Evolutionary conservation across 2,113 vertebrate genomes (phyloP).

Genomic region (Ceuthmochares aereus): DNA sequence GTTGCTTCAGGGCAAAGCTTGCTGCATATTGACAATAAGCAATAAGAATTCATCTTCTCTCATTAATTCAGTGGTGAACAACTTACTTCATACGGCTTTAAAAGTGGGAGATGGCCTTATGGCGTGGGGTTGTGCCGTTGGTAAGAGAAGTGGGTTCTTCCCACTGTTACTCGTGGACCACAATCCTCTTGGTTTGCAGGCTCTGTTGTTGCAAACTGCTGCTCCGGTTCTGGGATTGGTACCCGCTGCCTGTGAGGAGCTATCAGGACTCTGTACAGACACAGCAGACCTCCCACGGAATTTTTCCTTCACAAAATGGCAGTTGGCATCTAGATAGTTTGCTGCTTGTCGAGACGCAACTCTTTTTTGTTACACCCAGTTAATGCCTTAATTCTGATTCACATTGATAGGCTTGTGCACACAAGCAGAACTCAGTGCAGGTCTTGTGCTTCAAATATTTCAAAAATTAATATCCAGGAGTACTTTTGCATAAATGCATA

Average conservation of each 20-base stretch:
- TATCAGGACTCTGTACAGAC: background rate
- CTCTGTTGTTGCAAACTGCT: background rate
- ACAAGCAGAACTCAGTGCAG: background rate
- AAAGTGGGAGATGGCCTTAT: background rate
- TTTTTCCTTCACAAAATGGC: background rate
- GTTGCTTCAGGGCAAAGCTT: conserved; percentile 37
- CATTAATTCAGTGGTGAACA: conserved; percentile 16
- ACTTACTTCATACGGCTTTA: background rate
- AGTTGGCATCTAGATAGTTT: background rate
- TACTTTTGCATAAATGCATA: background rate
- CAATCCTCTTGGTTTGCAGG: background rate
- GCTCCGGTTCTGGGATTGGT: background rate
- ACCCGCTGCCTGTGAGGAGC: background rate
- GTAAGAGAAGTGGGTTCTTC: background rate
- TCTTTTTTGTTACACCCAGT: background rate
- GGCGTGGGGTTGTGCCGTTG: background rate
- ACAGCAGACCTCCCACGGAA: conserved; percentile 1
- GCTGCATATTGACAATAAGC: background rate
- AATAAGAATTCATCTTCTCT: conserved; percentile 12
- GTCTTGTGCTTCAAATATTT: background rate
- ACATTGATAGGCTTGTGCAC: background rate
- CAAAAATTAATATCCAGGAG: conserved; percentile 12
- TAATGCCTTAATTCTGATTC: background rate
- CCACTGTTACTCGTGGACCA: background rate
- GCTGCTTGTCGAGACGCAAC: conserved; percentile 47